Evolutionary conservation across 2,113 vertebrate species (phyloP).

Genomic region (Brienomyrus brachyistius): DNA sequence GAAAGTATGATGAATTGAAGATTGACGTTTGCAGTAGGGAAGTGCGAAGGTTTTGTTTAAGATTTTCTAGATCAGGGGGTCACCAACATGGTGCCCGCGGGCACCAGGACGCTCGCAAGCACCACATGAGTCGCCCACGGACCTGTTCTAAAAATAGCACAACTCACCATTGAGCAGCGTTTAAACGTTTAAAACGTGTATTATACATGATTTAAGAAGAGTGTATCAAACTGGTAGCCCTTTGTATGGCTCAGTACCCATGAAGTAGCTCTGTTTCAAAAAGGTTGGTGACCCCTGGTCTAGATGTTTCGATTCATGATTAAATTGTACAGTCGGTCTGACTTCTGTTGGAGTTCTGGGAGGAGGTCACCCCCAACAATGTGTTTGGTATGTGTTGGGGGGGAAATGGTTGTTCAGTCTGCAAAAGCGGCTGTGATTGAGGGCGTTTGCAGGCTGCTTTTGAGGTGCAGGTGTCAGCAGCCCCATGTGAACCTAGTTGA

Average conservation of each 20-base stretch:
- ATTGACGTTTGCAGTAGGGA: not conserved
- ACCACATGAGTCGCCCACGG: no score
- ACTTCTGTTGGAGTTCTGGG: not conserved
- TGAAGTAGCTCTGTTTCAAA: no score
- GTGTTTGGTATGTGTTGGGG: not conserved
- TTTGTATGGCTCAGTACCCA: no score
- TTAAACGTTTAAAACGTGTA: no score
- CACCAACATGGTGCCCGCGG: no score
- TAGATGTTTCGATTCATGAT: not conserved
- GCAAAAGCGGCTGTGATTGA: not conserved
- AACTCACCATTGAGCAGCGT: no score
- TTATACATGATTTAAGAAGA: no score
- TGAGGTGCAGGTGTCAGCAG: not conserved
- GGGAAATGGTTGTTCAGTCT: not conserved
- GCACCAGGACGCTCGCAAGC: no score
- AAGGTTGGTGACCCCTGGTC: no score
- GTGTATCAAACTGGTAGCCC: no score
- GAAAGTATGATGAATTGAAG: not conserved
- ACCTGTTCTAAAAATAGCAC: no score
- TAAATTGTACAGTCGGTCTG: conserved; percentile 6
- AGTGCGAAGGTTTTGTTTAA: not conserved
- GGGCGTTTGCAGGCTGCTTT: not conserved
- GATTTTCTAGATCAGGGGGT: not conserved
- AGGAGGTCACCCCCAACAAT: not conserved
- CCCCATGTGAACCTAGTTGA: not conserved